Conservation (phyloP, 2,888 invertebrate genomes). For the Trachelus tabidus region DNA sequence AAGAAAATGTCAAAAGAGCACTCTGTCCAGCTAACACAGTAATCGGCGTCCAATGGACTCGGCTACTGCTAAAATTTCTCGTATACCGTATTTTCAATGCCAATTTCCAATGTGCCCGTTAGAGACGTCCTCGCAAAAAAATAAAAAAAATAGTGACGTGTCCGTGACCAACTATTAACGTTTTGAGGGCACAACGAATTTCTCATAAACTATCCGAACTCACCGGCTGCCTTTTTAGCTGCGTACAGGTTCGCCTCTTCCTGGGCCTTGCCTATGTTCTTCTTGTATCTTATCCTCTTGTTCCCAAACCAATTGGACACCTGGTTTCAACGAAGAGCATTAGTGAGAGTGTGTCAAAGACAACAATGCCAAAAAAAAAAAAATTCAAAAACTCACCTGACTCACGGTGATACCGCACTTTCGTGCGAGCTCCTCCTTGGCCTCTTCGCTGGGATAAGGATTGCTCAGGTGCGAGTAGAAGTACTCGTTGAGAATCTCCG, state of each 20-base stretch:
- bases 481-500: conserved; percentile 99
- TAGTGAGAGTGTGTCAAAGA: not conserved
- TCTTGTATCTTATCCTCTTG: conserved; percentile 99
- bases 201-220: conserved; percentile 47
- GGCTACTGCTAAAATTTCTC: not conserved
- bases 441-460: conserved; percentile 99
- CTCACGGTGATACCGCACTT: conserved; percentile 99
- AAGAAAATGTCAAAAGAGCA: not conserved
- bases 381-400: conserved; percentile 73
- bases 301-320: conserved; percentile 99
- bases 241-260: conserved; percentile 99
- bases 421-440: conserved; percentile 98
- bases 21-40: not conserved
- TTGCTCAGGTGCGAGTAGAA: conserved; percentile 99
- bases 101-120: not conserved
- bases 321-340: conserved; percentile 57
- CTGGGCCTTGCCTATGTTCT: conserved; percentile 99
- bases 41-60: not conserved
- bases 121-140: not conserved
- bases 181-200: not conserved
- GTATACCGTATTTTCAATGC: not conserved
- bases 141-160: not conserved
- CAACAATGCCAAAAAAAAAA: not conserved
- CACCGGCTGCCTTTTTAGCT: conserved; percentile 95
- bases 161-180: not conserved